Base-by-base conservation (phyloP, 2,888 invertebrate species). In the Halictus quadricinctus region DNA sequence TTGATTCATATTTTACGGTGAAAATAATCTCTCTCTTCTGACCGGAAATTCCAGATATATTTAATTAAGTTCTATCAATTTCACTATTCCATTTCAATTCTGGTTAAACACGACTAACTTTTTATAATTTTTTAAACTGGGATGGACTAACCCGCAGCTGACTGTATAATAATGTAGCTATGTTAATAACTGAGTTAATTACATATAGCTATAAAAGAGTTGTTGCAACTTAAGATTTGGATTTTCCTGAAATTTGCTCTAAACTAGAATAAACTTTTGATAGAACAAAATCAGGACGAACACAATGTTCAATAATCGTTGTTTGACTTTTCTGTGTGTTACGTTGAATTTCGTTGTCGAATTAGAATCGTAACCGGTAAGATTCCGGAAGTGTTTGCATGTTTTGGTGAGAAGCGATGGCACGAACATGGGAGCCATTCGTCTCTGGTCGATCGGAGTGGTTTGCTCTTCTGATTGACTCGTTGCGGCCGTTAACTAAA, bases 401-500 rank as follows among this genome's bases (percentile, higher is more conserved):
- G n/a, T 54, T 54, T n/a, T 3, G 21, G 54, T 21, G 54, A 21
- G 54, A 54, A 29, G 36, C 29, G 50, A 69, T 15, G 25, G 10
- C 10, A 18, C 2, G 29, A 41, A 54, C 69, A 12, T 0, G 43
- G 41, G 50, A 10, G 21, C 18, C 54, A 15, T 25, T 46, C 41
- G 25, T 58, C 41, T 18, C 10, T 15, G 46, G 13, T 36, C 15
- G 25, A 48, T 36, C 72, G 36, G 50, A 8, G 21, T 21, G n/a
- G 29, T 54, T 15, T 41, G 46, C 8, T 66, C 13, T 69, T 50
- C 72, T 79, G 73, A 91, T 91, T 91, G 79, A 88, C 83, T 88
- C 85, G 86, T 90, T 82, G 81, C 25, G 60, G 76, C 66, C 77
- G 79, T 84, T 88, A 87, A 86, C 82, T 76, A 86, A 87, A 91